These are phyloP conservation scores for Hypomesus transpacificus DNA, from an alignment of 2,113 vertebrate genomes.

Conservation along the genomic window DNA sequence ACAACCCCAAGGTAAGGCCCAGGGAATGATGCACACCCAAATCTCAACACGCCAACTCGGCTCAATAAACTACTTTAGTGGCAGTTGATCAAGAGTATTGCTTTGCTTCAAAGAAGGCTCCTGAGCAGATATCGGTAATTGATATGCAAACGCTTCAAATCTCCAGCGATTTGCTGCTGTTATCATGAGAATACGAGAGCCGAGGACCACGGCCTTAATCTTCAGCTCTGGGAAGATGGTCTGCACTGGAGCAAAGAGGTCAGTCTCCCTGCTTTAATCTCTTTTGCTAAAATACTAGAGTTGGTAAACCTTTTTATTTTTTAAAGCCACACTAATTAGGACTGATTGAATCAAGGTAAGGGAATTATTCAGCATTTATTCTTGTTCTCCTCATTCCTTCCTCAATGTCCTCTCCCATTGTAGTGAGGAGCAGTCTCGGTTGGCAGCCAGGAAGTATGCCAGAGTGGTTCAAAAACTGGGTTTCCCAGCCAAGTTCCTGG, in stretches of 20 bases:
- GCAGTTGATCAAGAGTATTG: neutral
- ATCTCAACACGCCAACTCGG: too few relatives aligned
- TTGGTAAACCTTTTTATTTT: too few relatives aligned
- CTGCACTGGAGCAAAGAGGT: slow-evolving; percentile 99
- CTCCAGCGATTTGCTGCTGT: slow-evolving; percentile 97
- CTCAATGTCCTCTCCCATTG: neutral
- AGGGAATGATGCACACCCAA: neutral
- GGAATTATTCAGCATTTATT: neutral
- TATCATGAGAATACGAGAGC: slow-evolving; percentile 99
- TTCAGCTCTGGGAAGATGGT: slow-evolving; percentile 99
- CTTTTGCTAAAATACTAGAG: too few relatives aligned
- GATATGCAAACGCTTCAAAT: neutral
- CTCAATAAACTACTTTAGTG: neutral
- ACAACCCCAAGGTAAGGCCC: slow-evolving; percentile 95
- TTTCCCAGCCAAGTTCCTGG: slow-evolving; percentile 96
- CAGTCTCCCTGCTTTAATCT: slow-evolving; percentile 11
- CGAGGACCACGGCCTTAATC: slow-evolving; percentile 95
- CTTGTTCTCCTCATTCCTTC: neutral
- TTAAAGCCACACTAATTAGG: too few relatives aligned
- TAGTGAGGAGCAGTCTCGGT: slow-evolving; percentile 94
- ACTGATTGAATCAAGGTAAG: neutral
- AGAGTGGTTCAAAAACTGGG: slow-evolving; percentile 97
- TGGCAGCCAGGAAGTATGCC: slow-evolving; percentile 96
- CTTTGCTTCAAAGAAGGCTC: neutral
- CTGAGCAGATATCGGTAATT: too few relatives aligned